Percentiles rank a stretch among this genome's conserved stretches.
phyloP scores from a whole-genome alignment of 2,888 invertebrate genomes.

The Aspidiotus rigidus region DNA sequence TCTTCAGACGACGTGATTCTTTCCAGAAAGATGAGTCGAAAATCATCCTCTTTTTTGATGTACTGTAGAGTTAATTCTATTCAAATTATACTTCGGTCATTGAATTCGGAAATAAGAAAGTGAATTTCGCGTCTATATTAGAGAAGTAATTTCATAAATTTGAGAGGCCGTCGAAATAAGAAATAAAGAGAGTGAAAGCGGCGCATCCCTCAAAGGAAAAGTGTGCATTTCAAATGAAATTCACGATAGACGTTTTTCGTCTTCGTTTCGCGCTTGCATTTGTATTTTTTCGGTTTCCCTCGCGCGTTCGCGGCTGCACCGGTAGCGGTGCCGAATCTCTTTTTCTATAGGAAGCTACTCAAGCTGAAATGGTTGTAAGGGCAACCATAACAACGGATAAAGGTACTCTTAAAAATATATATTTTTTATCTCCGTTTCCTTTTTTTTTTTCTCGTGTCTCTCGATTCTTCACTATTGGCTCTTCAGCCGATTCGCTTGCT shows the following conservation, averaged over 20 bases:
- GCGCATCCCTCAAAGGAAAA: background rate
- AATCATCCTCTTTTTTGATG: no score
- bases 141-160: no score
- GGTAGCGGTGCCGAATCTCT: background rate
- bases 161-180: no score
- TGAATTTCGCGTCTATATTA: no score
- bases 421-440: constrained; percentile 22
- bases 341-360: constrained; percentile 21
- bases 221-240: constrained; percentile 18
- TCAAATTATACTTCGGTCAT: no score
- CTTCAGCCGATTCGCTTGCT: background rate
- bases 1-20: no score
- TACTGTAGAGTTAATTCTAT: no score
- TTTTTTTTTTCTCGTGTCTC: background rate
- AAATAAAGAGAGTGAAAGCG: background rate
- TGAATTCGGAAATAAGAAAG: no score
- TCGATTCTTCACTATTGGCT: constrained; percentile 5
- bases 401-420: constrained; percentile 32
- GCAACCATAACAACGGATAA: constrained; percentile 29
- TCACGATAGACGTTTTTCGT: background rate
- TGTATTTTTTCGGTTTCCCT: background rate
- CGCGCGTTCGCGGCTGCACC: no score
- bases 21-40: no score
- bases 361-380: constrained; percentile 20
- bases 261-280: background rate